These are phyloP conservation scores for Hoplostethus mediterraneus DNA, from an alignment of 2,797 vertebrate species.

Conservation along the genomic window DNA sequence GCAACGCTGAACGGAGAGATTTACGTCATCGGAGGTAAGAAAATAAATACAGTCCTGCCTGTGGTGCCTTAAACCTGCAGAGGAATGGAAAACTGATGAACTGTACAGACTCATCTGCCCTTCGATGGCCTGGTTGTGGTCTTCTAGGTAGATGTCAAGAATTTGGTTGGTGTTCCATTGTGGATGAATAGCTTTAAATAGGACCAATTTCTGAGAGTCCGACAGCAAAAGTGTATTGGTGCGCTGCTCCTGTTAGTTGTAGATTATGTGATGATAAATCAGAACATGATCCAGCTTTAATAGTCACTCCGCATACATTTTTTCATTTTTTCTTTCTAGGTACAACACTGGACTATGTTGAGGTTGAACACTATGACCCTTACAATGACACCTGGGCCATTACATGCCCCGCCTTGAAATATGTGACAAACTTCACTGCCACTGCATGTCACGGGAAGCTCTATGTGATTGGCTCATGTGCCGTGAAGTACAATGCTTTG, in stretches of 20 bases:
- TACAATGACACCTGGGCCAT: conserved; percentile 90
- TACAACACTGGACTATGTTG: conserved; percentile 88
- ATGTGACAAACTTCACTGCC: conserved; percentile 95
- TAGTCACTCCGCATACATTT: conserved; percentile 3
- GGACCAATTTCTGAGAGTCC: neutral
- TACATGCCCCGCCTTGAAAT: conserved; percentile 90
- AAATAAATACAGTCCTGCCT: conserved; percentile 56
- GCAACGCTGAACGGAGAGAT: conserved; percentile 94
- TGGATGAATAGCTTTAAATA: conserved; percentile 11
- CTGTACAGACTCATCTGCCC: conserved; percentile 24
- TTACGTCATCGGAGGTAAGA: conserved; percentile 94
- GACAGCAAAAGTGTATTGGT: neutral
- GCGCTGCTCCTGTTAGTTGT: neutral
- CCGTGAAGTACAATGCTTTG: conserved; percentile 94
- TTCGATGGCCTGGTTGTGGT: conserved; percentile 6
- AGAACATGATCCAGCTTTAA: neutral
- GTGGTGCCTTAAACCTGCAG: conserved; percentile 51
- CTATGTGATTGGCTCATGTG: conserved; percentile 96
- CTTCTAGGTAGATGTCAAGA: neutral
- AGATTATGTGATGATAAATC: neutral
- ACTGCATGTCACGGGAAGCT: conserved; percentile 91
- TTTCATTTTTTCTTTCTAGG: conserved; percentile 75
- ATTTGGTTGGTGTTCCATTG: conserved; percentile 19
- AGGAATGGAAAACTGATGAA: conserved; percentile 40
- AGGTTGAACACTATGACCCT: conserved; percentile 95